Base-by-base conservation (phyloP, 2,797 vertebrate species). In the Kryptolebias ocellatus region DNA sequence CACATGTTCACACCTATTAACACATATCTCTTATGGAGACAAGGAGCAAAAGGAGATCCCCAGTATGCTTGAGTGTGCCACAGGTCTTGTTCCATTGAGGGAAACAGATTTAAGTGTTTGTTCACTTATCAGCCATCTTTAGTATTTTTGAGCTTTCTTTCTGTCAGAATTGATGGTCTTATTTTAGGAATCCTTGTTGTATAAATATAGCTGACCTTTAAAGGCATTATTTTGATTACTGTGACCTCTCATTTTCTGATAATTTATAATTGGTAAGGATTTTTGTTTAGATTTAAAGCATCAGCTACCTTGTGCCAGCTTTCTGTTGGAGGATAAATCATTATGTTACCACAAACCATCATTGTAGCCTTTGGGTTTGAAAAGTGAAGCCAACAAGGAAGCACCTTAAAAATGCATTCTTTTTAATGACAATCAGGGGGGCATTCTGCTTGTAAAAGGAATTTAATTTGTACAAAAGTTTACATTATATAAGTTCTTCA, bases 1-100 rank as follows among this genome's bases (percentile, higher is more conserved):
- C 53, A 74, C 62, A 29, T 72, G 60, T 62, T 63, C 67, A 57
- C 72, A 76, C 66, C 70, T 61, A 84, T 72, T 72, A 24, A 24
- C 54, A 80, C 28, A 66, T 76, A 76, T 74, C 67, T 74, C 50
- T 63, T 46, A 49, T n/a, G 55, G 67, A 80, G 62, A 68, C 51
- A 70, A 81, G 70, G 56, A 77, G 66, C 54, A 78, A 34, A 72
- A 37, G 16, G 58, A 61, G 78, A 78, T 8, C 0, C 54, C 76
- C 31, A 29, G 67, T 63, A 77, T 70, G 81, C 80, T 83, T 90
- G 72, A 83, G 66, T 46, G 34, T 53, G 60, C 56, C 31, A 8
- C 4, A 55, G 73, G 70, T 78, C 62, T 66, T 78, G 81, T 91
- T 85, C 49, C 64, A 62, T 69, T 84, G 79, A 90, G 78, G 76